Evolutionary conservation across 2,113 vertebrate species (phyloP), one percentile per base, ranked within the genome.

Genomic region (Otis tarda): DNA sequence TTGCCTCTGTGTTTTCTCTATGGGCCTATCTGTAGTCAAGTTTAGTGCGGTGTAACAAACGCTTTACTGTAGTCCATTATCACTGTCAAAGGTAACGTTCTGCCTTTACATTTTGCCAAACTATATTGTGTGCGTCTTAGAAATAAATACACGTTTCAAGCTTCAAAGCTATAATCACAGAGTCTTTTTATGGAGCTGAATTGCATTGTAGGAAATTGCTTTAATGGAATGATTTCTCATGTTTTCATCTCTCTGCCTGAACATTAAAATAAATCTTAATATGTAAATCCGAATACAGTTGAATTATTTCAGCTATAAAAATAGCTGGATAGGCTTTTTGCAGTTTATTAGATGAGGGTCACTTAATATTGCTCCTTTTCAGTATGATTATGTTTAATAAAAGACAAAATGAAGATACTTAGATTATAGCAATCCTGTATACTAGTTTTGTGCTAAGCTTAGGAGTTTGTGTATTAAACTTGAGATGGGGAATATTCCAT

Each of bases 151-250:
- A 43, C 57, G 73, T 88, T 96, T 88, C 67, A 39, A 41, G 67
- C 89, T 94, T 95, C 88, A 82, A 71, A 96, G 78, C 91, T 89
- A 14, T 95, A 83, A 97, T 96, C 87, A 82, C 60, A 39, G 67
- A 63, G 52, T 81, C 70, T 96, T 84, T 93, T 93, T 71, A 93
- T 95, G 92, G 81, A 85, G 53, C 57, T 87, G 91, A 94, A 93
- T 95, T 96, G 64, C 83, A 47, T 80, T 89, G 64, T 76, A 94
- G 83, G 83, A 95, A 96, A 94, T 87, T 70, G 78, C 90, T 91
- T 95, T 95, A 93, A 95, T 94, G 79, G 91, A 90, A 87, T 91
- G 81, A 87, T 96, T 95, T 95, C 76, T 93, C 39, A 53, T 86
- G 81, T 96, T 96, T 96, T 94, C 83, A 86, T 96, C 92, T 88